Conservation (phyloP, 2,888 invertebrate species). For the Philaethria dido region DNA sequence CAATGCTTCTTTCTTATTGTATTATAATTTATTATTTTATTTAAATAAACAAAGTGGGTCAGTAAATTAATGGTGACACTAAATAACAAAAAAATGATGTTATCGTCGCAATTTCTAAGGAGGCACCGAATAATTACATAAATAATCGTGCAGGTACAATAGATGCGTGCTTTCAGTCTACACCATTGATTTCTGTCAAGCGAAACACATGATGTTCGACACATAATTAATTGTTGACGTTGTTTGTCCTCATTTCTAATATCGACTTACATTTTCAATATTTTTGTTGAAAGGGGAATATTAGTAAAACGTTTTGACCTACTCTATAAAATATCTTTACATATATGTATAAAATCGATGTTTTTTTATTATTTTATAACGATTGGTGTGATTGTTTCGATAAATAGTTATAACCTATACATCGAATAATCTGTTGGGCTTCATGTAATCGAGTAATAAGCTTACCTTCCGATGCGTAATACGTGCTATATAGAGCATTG, state of each 20-base stretch:
- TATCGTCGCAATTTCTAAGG: neutral
- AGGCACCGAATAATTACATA: conserved; percentile 3
- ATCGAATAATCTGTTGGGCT: conserved; percentile 35
- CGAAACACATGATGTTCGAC: conserved; percentile 43
- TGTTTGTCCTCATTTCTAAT: conserved; percentile 34
- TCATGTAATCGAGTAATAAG: conserved; percentile 34
- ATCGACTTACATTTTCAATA: conserved; percentile 16
- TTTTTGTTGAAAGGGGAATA: neutral
- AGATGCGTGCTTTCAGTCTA: conserved; percentile 28
- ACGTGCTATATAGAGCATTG: conserved; percentile 19
- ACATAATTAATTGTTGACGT: conserved; percentile 44
- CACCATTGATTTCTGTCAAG: conserved; percentile 47
- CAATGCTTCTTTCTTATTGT: too few species aligned
- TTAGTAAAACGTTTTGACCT: neutral
- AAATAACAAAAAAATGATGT: neutral
- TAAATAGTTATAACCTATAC: conserved; percentile 23
- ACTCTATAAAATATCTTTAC: neutral
- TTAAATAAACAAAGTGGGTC: neutral
- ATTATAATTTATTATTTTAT: too few species aligned
- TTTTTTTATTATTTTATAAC: neutral
- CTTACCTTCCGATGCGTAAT: conserved; percentile 24
- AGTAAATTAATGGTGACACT: neutral
- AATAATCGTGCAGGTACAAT: conserved; percentile 17
- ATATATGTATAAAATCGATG: neutral
- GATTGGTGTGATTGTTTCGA: conserved; percentile 8